Percentiles rank a stretch among this genome's conserved stretches.
Evolutionary conservation across 2,888 invertebrate species (phyloP).

Genomic region (Bembecia ichneumoniformis): DNA sequence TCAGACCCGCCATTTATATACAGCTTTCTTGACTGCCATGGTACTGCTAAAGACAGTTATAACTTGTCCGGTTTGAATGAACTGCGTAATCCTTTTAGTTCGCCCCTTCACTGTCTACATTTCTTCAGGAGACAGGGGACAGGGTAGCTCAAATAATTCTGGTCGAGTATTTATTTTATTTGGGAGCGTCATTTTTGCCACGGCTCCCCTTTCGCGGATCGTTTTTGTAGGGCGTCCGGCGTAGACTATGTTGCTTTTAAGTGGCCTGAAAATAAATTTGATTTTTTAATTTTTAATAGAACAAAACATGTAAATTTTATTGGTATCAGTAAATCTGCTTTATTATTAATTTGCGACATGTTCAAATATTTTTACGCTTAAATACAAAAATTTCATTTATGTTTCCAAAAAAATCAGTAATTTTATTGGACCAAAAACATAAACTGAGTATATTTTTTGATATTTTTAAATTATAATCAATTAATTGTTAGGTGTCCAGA

Average conservation of each 20-base stretch:
- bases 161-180: constrained; percentile 56
- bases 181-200: constrained; percentile 58
- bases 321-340: no score
- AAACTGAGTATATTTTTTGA: no score
- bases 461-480: no score
- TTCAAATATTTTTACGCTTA: no score
- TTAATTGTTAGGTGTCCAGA: no score
- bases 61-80: constrained; percentile 20
- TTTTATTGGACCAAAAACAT: no score
- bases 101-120: constrained; percentile 13
- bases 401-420: no score
- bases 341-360: no score
- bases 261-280: constrained; percentile 25
- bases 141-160: constrained; percentile 21
- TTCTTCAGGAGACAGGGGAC: constrained; percentile 7
- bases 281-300: no score
- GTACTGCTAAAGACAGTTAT: constrained; percentile 24
- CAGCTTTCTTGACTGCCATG: constrained; percentile 10
- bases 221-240: constrained; percentile 53
- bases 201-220: constrained; percentile 51
- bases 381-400: no score
- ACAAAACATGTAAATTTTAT: no score
- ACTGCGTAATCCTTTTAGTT: constrained; percentile 9
- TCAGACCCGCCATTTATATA: constrained; percentile 17
- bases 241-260: constrained; percentile 28